Conservation (phyloP, 2,888 invertebrate species). For the Tetragnatha montana region DNA sequence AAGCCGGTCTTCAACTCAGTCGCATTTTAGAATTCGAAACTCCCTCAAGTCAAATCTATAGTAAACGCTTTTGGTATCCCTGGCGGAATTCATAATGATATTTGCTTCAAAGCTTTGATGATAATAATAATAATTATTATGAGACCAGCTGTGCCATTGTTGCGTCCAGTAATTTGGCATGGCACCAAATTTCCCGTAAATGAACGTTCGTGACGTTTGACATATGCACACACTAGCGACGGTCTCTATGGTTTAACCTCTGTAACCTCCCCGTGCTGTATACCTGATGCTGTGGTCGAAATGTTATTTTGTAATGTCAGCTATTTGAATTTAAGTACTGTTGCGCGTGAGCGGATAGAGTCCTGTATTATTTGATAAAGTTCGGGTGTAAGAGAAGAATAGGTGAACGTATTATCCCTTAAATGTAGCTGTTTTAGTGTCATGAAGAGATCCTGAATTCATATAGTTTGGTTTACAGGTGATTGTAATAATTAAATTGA, state of each 20-base stretch:
- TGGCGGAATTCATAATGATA: slow-evolving; percentile 48
- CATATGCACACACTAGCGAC: slow-evolving; percentile 21
- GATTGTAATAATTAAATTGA: too few species aligned
- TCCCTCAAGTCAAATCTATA: background rate
- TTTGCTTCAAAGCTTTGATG: slow-evolving; percentile 50
- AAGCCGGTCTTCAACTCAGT: slow-evolving; percentile 18
- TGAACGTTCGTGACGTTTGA: slow-evolving; percentile 55
- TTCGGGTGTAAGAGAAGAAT: background rate
- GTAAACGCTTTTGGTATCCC: background rate
- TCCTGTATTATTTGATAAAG: background rate
- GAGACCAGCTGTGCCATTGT: slow-evolving; percentile 50
- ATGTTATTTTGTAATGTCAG: slow-evolving; percentile 4
- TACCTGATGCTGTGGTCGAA: background rate
- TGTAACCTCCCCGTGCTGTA: slow-evolving; percentile 21
- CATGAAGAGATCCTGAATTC: too few species aligned
- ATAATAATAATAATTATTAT: slow-evolving; percentile 62
- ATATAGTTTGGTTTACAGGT: too few species aligned
- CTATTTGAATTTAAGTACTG: slow-evolving; percentile 18
- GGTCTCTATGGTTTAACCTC: slow-evolving; percentile 31
- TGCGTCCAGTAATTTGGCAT: slow-evolving; percentile 57
- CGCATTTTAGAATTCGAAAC: slow-evolving; percentile 12
- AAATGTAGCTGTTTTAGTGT: background rate
- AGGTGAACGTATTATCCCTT: background rate
- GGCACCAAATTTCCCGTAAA: slow-evolving; percentile 62
- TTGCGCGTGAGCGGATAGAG: background rate